Evolutionary conservation across 1,140 invertebrate species (phyloP).

Genomic region (Melitaea cinxia): DNA sequence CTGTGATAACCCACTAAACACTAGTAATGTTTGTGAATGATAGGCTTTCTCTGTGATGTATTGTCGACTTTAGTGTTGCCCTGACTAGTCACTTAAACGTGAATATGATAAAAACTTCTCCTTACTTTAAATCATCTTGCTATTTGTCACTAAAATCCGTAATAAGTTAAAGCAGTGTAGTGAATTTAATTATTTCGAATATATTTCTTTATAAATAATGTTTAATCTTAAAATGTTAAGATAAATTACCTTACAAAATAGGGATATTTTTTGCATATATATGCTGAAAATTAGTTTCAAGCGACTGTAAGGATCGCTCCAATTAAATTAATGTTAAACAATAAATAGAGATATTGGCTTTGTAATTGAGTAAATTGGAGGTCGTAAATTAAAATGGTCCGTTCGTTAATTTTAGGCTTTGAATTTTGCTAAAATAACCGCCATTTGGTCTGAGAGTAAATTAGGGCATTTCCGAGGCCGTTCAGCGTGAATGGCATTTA

Average conservation of each 20-base stretch:
- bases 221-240: background rate
- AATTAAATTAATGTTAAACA: conserved; percentile 10
- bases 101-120: background rate
- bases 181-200: background rate
- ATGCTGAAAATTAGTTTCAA: background rate
- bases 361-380: conserved; percentile 54
- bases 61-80: conserved; percentile 4
- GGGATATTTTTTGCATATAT: background rate
- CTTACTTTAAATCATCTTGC: conserved; percentile 1
- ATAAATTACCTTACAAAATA: background rate
- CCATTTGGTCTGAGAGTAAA: conserved; percentile 61
- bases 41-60: conserved; percentile 34
- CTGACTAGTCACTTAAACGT: background rate
- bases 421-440: conserved; percentile 63
- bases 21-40: conserved; percentile 35
- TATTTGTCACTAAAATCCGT: too few species aligned
- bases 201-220: background rate
- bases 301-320: background rate
- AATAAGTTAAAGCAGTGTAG: too few species aligned
- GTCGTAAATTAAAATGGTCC: conserved; percentile 58
- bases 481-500: conserved; percentile 37
- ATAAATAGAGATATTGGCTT: conserved; percentile 30
- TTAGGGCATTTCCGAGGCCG: conserved; percentile 56
- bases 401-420: conserved; percentile 52
- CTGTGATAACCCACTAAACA: conserved; percentile 50